phyloP scores from a whole-genome alignment of 1,140 invertebrate genomes.

The Scaptomyza hsui region DNA sequence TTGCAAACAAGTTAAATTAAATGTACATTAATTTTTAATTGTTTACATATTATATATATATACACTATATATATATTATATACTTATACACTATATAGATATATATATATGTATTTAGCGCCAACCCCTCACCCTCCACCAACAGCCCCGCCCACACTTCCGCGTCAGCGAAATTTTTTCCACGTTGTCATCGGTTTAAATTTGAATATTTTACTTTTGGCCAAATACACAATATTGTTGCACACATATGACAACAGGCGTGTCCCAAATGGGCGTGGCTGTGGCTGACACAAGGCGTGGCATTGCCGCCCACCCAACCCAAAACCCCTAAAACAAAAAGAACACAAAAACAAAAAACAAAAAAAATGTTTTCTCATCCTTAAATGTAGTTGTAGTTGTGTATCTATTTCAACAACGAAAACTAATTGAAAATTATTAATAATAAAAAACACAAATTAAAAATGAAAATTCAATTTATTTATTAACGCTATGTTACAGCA shows the following conservation, averaged over 20 bases:
- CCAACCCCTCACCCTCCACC: background rate
- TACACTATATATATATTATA: slow-evolving; percentile 35
- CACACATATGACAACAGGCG: slow-evolving; percentile 67
- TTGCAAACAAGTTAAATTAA: slow-evolving; percentile 51
- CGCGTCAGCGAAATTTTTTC: slow-evolving; percentile 38
- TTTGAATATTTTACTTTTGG: slow-evolving; percentile 74
- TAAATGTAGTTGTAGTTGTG: slow-evolving; percentile 61
- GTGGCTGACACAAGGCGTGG: slow-evolving; percentile 23
- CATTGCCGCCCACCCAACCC: slow-evolving; percentile 5
- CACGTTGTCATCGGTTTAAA: slow-evolving; percentile 75
- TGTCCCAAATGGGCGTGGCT: slow-evolving; percentile 34
- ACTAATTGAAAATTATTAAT: slow-evolving; percentile 58
- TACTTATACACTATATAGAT: slow-evolving; percentile 42
- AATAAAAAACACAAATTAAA: slow-evolving; percentile 30
- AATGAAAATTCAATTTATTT: slow-evolving; percentile 12
- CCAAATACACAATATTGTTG: slow-evolving; percentile 63
- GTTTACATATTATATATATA: slow-evolving; percentile 66
- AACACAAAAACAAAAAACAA: slow-evolving; percentile 8
- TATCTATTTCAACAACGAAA: slow-evolving; percentile 71
- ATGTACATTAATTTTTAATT: slow-evolving; percentile 79
- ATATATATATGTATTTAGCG: slow-evolving; percentile 14
- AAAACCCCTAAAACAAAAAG: slow-evolving; percentile 24
- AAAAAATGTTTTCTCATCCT: slow-evolving; percentile 40
- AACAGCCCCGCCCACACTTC: slow-evolving; percentile 12
- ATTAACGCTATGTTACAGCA: slow-evolving; percentile 12